Evolutionary conservation across 2,797 vertebrate genomes (phyloP).

Genomic region (Sebastes elongatus): DNA sequence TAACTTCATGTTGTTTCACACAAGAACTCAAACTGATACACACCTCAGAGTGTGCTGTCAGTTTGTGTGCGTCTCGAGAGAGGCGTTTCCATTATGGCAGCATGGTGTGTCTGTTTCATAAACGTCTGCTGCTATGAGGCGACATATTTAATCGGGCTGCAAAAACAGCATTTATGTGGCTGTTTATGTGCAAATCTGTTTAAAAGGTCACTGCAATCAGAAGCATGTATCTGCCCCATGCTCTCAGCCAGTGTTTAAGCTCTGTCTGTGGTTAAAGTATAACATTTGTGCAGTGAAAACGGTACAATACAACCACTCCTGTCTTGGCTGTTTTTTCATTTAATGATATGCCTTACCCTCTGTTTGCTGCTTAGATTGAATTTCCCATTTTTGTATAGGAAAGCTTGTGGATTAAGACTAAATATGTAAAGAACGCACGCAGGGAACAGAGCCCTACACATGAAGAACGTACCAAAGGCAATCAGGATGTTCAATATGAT

Average conservation of each 20-base stretch:
- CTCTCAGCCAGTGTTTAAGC: constrained; percentile 22
- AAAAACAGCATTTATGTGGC: constrained; percentile 40
- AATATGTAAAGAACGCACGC: constrained; percentile 60
- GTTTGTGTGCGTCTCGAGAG: neutral
- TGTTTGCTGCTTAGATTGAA: constrained; percentile 51
- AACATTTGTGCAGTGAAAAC: constrained; percentile 39
- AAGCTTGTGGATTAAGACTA: constrained; percentile 55
- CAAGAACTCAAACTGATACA: constrained; percentile 7
- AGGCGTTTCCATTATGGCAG: constrained; percentile 32
- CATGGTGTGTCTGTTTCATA: constrained; percentile 25
- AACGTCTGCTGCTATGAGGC: constrained; percentile 30
- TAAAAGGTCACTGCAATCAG: constrained; percentile 47
- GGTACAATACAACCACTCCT: constrained; percentile 41
- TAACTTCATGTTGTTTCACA: neutral
- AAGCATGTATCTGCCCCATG: constrained; percentile 12
- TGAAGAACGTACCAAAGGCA: constrained; percentile 31
- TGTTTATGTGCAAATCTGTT: constrained; percentile 36
- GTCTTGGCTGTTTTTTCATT: constrained; percentile 40
- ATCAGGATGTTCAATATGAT: constrained; percentile 75
- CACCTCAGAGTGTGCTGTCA: constrained; percentile 10
- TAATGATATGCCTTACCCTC: constrained; percentile 52
- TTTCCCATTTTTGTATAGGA: constrained; percentile 65
- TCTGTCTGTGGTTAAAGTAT: constrained; percentile 32
- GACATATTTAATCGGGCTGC: constrained; percentile 45
- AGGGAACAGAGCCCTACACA: constrained; percentile 48